Evolutionary conservation across 2,797 vertebrate species (phyloP).

Genomic region (Dryobates pubescens): DNA sequence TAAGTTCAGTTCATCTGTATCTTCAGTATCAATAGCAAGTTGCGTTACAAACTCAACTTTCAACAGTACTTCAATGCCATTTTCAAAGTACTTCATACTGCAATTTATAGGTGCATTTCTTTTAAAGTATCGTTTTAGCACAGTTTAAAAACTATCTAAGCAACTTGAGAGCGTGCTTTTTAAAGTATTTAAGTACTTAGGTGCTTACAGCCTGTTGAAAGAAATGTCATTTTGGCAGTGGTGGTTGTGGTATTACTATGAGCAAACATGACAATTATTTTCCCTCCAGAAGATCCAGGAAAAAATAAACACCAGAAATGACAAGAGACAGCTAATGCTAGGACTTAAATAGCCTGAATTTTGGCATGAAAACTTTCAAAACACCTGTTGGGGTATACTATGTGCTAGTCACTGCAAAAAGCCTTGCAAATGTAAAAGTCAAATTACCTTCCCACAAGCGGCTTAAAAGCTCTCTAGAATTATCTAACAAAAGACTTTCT

Average conservation of each 20-base stretch:
- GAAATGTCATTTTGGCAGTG: not conserved
- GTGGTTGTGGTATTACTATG: not conserved
- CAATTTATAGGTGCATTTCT: not conserved
- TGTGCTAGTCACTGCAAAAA: not conserved
- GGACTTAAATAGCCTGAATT: not conserved
- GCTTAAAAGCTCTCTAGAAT: not conserved
- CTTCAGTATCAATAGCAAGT: not conserved
- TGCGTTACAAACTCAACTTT: not conserved
- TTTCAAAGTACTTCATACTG: not conserved
- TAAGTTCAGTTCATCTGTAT: not conserved
- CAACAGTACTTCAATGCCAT: not conserved
- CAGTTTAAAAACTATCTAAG: not conserved
- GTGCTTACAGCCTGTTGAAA: not conserved
- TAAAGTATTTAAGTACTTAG: not conserved
- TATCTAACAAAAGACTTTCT: not conserved
- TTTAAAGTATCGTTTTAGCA: not conserved
- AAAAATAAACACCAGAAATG: conserved; percentile 20
- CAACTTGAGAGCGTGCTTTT: not conserved
- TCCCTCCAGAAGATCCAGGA: not conserved
- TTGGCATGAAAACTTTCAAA: conserved; percentile 1
- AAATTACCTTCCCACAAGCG: not conserved
- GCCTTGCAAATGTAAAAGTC: not conserved
- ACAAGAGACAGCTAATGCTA: not conserved
- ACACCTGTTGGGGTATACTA: not conserved
- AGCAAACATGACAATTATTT: not conserved